A percentile compares a stretch with the other conserved stretches of the same genome.
phyloP scores from a whole-genome alignment of 2,113 vertebrate species.

The Engraulis encrasicolus region DNA sequence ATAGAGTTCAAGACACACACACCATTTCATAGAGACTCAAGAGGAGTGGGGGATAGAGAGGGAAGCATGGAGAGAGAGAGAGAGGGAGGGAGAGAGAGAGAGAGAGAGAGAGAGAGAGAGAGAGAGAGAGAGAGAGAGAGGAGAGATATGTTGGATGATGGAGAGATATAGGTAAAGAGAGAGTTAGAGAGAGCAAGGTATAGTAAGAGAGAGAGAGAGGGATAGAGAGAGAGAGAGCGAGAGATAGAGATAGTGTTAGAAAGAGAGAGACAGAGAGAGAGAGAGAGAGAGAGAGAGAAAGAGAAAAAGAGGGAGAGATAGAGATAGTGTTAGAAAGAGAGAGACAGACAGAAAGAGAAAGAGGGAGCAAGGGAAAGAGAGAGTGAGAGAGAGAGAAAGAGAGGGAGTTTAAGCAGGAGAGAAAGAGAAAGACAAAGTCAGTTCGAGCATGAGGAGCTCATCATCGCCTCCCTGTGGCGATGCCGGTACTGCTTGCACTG shows the following conservation, averaged over 20 bases:
- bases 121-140: no score
- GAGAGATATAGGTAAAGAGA: neutral
- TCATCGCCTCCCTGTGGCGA: constrained; percentile 81
- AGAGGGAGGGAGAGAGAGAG: no score
- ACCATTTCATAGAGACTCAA: no score
- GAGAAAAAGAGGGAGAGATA: no score
- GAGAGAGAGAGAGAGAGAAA: no score
- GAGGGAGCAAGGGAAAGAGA: no score
- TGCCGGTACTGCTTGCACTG: constrained; percentile 65
- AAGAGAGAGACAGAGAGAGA: neutral
- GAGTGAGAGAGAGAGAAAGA: neutral
- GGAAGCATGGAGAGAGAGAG: no score
- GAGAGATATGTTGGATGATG: no score
- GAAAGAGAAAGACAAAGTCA: neutral
- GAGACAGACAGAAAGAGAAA: no score
- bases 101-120: no score
- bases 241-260: neutral
- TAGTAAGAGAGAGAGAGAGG: neutral
- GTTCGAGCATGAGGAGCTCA: neutral
- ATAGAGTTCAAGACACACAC: neutral
- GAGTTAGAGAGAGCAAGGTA: neutral
- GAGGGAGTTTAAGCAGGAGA: neutral
- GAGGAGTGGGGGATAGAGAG: no score
- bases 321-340: no score
- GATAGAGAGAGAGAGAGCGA: neutral